A percentile compares a stretch with the other conserved stretches of the same genome.
Evolutionary conservation across 2,113 vertebrate species (phyloP).

Genomic region (Malaclemys terrapin): DNA sequence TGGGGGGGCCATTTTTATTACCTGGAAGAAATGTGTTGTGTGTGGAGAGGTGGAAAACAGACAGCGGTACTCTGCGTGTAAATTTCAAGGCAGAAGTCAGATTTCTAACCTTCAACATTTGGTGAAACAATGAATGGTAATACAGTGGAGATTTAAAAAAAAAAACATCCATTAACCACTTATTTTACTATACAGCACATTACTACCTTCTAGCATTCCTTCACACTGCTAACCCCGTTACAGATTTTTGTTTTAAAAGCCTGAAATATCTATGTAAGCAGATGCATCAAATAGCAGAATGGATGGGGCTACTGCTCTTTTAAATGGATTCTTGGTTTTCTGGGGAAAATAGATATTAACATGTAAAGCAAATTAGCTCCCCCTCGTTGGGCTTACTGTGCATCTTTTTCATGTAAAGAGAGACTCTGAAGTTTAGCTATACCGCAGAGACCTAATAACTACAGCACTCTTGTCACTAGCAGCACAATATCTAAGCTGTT

Average conservation of each 20-base stretch:
- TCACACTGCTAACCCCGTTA: not conserved
- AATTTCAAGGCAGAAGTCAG: not conserved
- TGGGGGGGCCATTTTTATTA: not conserved
- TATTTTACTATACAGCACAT: not conserved
- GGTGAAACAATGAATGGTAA: not conserved
- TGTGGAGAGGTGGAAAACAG: not conserved
- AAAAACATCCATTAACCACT: not conserved
- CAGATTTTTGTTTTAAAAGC: constrained; percentile 20
- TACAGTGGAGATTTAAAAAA: not conserved
- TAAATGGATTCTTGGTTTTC: constrained; percentile 58
- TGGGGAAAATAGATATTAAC: constrained; percentile 16
- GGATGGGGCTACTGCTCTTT: not conserved
- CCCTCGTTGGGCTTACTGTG: not conserved
- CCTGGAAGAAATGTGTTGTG: not conserved
- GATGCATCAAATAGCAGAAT: constrained; percentile 36
- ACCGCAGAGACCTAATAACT: constrained; percentile 25
- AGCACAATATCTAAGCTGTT: not conserved
- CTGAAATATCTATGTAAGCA: constrained; percentile 18
- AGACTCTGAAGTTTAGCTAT: constrained; percentile 3
- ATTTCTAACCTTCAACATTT: no score
- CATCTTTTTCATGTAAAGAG: constrained; percentile 42
- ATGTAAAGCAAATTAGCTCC: constrained; percentile 44
- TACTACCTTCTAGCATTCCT: not conserved
- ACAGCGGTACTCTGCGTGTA: not conserved
- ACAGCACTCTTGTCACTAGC: not conserved